A percentile compares a stretch with the other conserved stretches of the same genome.
These are phyloP conservation scores for Speoplatyrhinus poulsoni DNA, from an alignment of 2,113 vertebrate species.

Conservation along the genomic window DNA sequence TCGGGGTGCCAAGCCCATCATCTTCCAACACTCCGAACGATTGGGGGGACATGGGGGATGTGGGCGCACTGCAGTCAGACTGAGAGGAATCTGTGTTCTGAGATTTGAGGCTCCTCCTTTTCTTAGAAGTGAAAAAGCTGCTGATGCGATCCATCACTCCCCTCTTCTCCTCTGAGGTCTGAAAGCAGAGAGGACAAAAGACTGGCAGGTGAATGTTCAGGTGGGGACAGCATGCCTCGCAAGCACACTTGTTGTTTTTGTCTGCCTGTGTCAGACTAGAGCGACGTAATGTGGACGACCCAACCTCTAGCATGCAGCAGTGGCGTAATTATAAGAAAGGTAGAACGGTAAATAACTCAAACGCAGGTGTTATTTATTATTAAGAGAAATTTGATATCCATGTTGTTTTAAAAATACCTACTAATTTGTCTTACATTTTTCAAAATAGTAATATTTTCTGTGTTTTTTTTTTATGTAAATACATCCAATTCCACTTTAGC, in stretches of 20 bases:
- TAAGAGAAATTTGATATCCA: too few relatives aligned
- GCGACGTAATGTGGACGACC: not conserved
- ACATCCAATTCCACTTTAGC: too few relatives aligned
- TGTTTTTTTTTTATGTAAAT: too few relatives aligned
- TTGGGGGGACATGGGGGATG: constrained; percentile 26
- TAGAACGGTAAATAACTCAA: too few relatives aligned
- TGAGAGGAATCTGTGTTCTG: constrained; percentile 36
- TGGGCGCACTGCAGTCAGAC: not conserved
- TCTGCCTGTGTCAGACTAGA: not conserved
- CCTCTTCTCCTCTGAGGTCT: constrained; percentile 69
- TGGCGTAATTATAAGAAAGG: too few relatives aligned
- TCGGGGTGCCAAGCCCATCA: constrained; percentile 38
- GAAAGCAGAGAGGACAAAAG: constrained; percentile 17
- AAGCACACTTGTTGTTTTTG: constrained; percentile 16
- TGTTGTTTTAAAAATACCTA: too few relatives aligned
- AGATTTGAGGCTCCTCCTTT: constrained; percentile 50
- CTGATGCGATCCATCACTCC: constrained; percentile 63
- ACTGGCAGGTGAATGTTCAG: constrained; percentile 1
- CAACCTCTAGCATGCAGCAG: too few relatives aligned
- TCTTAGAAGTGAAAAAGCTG: constrained; percentile 61
- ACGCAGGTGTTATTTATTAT: too few relatives aligned
- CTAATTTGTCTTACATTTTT: too few relatives aligned
- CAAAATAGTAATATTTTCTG: too few relatives aligned
- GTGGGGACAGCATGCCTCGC: not conserved
- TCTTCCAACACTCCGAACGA: not conserved